These are phyloP conservation scores for Eupithecia insigniata DNA, from an alignment of 2,888 invertebrate genomes.

Conservation along the genomic window DNA sequence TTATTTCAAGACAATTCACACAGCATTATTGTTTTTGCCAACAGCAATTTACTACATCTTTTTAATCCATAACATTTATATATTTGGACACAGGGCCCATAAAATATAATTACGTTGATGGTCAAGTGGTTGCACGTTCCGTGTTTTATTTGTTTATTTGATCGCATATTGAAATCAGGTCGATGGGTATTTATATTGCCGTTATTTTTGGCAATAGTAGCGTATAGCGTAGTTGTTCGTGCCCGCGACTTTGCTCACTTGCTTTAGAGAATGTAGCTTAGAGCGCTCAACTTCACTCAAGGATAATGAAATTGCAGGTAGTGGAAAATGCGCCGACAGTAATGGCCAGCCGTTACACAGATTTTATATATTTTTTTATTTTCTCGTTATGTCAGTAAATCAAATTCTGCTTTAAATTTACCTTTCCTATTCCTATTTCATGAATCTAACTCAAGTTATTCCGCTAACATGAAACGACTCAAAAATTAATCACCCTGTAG, in stretches of 20 bases:
- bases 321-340: too few relatives aligned
- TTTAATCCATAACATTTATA: slow-evolving; percentile 23
- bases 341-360: too few relatives aligned
- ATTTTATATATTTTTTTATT: too few relatives aligned
- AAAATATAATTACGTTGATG: slow-evolving; percentile 53
- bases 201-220: not conserved
- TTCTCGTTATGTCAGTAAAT: not conserved
- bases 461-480: slow-evolving; percentile 17
- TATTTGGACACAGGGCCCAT: slow-evolving; percentile 48
- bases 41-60: slow-evolving; percentile 19
- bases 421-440: not conserved
- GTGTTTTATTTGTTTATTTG: slow-evolving; percentile 48
- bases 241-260: not conserved
- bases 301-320: not conserved
- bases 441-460: not conserved
- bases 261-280: not conserved
- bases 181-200: slow-evolving; percentile 4
- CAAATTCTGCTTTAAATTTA: not conserved
- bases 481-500: slow-evolving; percentile 21
- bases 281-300: not conserved
- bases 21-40: not conserved
- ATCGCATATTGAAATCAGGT: slow-evolving; percentile 40
- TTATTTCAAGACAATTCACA: too few relatives aligned
- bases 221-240: not conserved
- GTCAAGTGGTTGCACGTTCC: slow-evolving; percentile 53